Evolutionary conservation across 92 coral and sea anemone genomes (phyloP).

Genomic region (Ricordea florida): DNA sequence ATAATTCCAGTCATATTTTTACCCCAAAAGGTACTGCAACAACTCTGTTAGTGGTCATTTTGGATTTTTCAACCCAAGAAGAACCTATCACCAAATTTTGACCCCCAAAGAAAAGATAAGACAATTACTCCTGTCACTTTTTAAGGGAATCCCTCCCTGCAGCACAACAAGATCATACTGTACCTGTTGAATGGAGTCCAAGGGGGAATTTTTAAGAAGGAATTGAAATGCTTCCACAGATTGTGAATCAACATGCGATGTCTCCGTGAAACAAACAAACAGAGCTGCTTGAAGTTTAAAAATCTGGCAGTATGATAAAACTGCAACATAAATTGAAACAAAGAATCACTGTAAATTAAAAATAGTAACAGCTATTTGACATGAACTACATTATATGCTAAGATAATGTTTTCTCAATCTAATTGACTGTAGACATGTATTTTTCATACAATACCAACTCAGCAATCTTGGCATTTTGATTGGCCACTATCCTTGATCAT

Average conservation of each 20-base stretch:
- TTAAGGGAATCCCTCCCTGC: too few species aligned
- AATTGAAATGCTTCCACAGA: constrained; percentile 72
- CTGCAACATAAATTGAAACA: constrained; percentile 34
- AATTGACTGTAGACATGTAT: too few species aligned
- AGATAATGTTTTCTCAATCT: too few species aligned
- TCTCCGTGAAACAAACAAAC: constrained; percentile 80
- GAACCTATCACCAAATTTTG: not conserved
- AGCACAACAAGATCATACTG: not conserved
- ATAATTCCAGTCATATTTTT: too few species aligned
- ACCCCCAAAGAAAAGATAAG: too few species aligned
- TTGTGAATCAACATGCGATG: constrained; percentile 68
- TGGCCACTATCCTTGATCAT: too few species aligned
- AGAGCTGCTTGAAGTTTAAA: constrained; percentile 72
- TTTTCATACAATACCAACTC: too few species aligned
- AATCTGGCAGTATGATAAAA: constrained; percentile 78
- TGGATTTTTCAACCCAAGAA: too few species aligned
- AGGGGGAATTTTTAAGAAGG: constrained; percentile 48
- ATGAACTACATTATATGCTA: not conserved
- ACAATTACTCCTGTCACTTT: too few species aligned
- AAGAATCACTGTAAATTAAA: not conserved
- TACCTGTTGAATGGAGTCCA: constrained; percentile 69
- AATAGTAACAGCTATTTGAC: not conserved
- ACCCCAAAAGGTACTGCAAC: too few species aligned
- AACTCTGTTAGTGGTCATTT: too few species aligned
- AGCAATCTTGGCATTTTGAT: too few species aligned